A percentile compares a stretch with the other conserved stretches of the same genome.
These are phyloP conservation scores for Strix uralensis DNA, from an alignment of 2,113 vertebrate genomes.

Conservation along the genomic window DNA sequence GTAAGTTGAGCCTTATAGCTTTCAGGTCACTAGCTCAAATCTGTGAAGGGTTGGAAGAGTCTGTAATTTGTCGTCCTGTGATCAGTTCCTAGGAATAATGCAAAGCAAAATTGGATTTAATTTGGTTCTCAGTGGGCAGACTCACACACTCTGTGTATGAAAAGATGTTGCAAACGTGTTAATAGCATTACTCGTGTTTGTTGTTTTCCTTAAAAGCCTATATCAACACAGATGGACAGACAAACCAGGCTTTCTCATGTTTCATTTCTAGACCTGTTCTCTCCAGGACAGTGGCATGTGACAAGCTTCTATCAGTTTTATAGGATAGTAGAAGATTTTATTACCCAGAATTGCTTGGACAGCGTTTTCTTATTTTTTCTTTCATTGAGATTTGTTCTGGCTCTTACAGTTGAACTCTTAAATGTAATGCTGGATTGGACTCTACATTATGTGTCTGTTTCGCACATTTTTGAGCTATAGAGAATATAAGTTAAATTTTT, in stretches of 20 bases:
- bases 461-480: neutral
- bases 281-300: neutral
- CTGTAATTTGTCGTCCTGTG: neutral
- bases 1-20: neutral
- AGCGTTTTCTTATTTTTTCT: neutral
- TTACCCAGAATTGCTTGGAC: neutral
- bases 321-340: neutral
- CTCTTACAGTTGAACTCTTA: neutral
- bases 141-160: neutral
- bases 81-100: neutral
- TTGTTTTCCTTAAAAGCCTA: constrained; percentile 14
- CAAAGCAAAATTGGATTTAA: neutral
- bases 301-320: neutral
- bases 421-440: neutral
- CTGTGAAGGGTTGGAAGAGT: neutral
- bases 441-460: neutral
- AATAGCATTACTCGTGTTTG: neutral
- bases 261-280: neutral
- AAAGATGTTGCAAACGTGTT: neutral
- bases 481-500: neutral
- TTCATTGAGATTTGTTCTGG: neutral
- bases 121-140: neutral
- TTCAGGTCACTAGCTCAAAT: neutral
- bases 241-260: neutral
- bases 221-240: neutral